These are phyloP conservation scores for Cryptocheilus praepositus DNA, from an alignment of 2,888 invertebrate species.

Conservation along the genomic window DNA sequence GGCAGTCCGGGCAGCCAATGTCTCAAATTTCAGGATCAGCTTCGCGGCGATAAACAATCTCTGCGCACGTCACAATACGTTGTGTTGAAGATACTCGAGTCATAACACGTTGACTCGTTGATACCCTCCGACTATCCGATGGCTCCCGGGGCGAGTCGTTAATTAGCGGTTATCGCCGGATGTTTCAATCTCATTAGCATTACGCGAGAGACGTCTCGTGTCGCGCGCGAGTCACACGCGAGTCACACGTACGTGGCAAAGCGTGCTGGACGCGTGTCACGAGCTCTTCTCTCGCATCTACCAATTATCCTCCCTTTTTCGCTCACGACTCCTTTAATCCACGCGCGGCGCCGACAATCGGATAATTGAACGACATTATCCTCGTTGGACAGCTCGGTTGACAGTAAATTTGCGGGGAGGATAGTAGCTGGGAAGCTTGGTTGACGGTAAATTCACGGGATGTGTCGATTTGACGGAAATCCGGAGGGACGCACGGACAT, in stretches of 20 bases:
- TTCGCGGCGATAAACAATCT: too few relatives aligned
- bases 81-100: too few relatives aligned
- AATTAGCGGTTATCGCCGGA: constrained; percentile 26
- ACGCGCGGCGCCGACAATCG: constrained; percentile 12
- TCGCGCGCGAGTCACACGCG: constrained; percentile 5
- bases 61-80: too few relatives aligned
- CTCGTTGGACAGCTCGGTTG: too few relatives aligned
- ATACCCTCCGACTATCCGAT: not conserved
- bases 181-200: constrained; percentile 31
- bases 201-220: constrained; percentile 10
- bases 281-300: not conserved
- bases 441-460: too few relatives aligned
- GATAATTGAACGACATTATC: constrained; percentile 16
- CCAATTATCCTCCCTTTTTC: constrained; percentile 18
- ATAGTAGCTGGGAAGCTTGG: too few relatives aligned
- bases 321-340: constrained; percentile 17
- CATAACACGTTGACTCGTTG: not conserved
- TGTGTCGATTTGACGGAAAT: too few relatives aligned
- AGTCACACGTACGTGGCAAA: constrained; percentile 8
- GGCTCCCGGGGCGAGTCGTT: constrained; percentile 6
- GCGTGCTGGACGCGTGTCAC: constrained; percentile 12
- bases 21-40: too few relatives aligned
- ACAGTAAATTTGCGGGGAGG: too few relatives aligned
- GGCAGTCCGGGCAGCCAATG: too few relatives aligned
- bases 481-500: too few relatives aligned